Evolutionary conservation across 2,113 vertebrate species (phyloP).

Genomic region (Macrotis lagotis): DNA sequence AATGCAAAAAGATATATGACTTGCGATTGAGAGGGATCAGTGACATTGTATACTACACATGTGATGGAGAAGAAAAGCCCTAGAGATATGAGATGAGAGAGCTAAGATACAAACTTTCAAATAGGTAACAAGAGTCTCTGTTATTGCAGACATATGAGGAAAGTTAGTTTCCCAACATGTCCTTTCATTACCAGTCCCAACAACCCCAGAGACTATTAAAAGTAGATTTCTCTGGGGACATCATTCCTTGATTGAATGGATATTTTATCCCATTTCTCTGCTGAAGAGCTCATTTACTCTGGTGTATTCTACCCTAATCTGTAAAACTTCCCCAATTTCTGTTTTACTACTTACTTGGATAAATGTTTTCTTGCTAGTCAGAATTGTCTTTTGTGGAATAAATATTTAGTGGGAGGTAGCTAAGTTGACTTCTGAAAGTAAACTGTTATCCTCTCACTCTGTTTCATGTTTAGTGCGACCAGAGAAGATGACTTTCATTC

Average conservation of each 20-base stretch:
- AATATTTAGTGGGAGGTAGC: not conserved
- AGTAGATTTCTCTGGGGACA: not conserved
- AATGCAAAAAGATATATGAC: not conserved
- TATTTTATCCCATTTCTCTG: not conserved
- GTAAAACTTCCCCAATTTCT: not conserved
- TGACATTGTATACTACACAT: not conserved
- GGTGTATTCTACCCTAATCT: not conserved
- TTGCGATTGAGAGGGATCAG: not conserved
- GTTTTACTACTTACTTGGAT: not conserved
- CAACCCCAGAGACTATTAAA: not conserved
- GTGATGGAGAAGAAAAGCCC: not conserved
- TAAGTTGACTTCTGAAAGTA: not conserved
- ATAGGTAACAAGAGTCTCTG: not conserved
- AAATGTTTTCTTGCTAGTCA: not conserved
- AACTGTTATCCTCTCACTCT: not conserved
- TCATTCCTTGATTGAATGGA: not conserved
- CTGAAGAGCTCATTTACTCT: not conserved
- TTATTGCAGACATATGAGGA: not conserved
- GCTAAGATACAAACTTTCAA: not conserved
- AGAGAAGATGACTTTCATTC: not conserved
- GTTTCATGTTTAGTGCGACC: not conserved
- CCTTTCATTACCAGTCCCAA: not conserved
- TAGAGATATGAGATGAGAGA: not conserved
- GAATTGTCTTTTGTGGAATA: no score
- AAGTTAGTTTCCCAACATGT: not conserved